Evolutionary conservation across 2,797 vertebrate genomes (phyloP).

Genomic region (Sebastes matsubarae): DNA sequence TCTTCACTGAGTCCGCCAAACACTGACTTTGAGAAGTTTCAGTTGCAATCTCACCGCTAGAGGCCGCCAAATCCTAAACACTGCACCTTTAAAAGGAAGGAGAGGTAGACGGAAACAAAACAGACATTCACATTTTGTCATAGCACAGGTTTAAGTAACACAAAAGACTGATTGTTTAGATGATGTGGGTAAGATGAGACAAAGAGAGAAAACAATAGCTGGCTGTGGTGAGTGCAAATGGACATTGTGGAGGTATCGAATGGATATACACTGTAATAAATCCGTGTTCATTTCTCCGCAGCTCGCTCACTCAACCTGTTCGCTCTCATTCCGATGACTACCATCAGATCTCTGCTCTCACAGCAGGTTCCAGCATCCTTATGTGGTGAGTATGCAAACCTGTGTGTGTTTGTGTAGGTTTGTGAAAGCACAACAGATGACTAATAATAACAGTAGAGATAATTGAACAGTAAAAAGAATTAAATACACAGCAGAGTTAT

Average conservation of each 20-base stretch:
- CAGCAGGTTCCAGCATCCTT: slow-evolving; percentile 88
- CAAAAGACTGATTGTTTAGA: neutral
- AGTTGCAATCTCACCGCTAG: too few relatives aligned
- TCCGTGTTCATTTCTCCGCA: slow-evolving; percentile 59
- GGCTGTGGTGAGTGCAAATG: rapidly evolving
- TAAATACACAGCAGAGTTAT: neutral
- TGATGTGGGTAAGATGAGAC: neutral
- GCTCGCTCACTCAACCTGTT: slow-evolving; percentile 90
- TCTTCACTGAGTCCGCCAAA: too few relatives aligned
- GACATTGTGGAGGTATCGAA: neutral
- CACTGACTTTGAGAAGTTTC: too few relatives aligned
- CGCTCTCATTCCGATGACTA: slow-evolving; percentile 92
- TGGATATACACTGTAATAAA: neutral
- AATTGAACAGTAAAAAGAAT: neutral
- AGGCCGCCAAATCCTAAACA: too few relatives aligned
- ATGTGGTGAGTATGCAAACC: slow-evolving; percentile 82
- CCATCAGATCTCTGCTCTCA: slow-evolving; percentile 91
- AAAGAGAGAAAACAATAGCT: neutral
- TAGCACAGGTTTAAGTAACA: too few relatives aligned
- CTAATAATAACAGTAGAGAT: neutral
- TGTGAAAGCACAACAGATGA: neutral
- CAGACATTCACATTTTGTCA: neutral
- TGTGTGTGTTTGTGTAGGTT: neutral
- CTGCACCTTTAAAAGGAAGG: neutral
- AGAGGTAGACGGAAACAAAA: neutral